Evolutionary conservation across 2,113 vertebrate species (phyloP).

Genomic region (Eretmochelys imbricata): DNA sequence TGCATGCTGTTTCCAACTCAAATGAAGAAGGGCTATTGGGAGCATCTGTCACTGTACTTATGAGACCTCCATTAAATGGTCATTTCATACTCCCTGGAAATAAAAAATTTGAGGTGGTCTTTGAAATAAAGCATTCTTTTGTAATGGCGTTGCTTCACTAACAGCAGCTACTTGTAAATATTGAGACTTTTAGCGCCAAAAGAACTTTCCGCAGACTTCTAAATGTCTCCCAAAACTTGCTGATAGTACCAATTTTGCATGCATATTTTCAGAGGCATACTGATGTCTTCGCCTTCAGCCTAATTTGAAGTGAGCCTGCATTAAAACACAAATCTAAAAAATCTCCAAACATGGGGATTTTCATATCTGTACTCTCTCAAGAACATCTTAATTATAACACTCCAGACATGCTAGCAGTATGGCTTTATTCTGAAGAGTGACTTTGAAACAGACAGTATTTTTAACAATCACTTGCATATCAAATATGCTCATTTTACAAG

Average conservation of each 20-base stretch:
- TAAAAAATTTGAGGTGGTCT: not conserved
- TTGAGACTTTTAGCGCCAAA: not conserved
- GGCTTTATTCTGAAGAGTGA: not conserved
- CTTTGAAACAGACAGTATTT: not conserved
- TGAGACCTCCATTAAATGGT: conserved; percentile 59
- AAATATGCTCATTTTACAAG: not conserved
- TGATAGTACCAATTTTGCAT: not conserved
- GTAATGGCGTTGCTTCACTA: not conserved
- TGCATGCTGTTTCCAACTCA: conserved; percentile 8
- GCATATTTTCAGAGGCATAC: not conserved
- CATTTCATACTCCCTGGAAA: conserved; percentile 8
- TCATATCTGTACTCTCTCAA: not conserved
- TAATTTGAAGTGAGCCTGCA: not conserved
- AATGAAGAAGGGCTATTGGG: conserved; percentile 35
- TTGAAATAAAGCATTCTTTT: not conserved
- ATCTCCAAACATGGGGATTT: not conserved
- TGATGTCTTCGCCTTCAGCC: not conserved
- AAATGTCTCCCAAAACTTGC: not conserved
- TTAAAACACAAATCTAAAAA: not conserved
- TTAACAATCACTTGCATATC: not conserved
- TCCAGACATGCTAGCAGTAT: not conserved
- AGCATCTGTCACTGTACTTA: conserved; percentile 75
- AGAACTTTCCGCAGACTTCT: not conserved
- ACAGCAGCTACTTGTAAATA: not conserved
- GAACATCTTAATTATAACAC: not conserved